Evolutionary conservation across 1,140 invertebrate genomes (phyloP).

Genomic region (Temnothorax longispinosus): DNA sequence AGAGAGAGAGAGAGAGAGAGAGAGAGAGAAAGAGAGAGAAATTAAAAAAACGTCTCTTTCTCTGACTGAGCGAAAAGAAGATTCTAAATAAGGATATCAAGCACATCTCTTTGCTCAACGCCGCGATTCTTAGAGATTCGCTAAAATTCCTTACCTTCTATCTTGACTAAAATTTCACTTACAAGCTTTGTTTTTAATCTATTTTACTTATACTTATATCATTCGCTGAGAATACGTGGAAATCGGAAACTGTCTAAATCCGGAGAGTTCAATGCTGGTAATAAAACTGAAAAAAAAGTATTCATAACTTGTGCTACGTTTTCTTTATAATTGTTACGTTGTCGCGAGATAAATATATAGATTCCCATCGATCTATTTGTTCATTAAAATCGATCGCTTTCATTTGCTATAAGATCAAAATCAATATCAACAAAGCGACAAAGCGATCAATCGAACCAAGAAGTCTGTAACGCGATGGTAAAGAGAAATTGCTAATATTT

Average conservation of each 20-base stretch:
- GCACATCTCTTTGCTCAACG: neutral
- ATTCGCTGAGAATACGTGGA: neutral
- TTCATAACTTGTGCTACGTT: neutral
- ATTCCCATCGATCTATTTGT: neutral
- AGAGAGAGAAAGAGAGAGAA: conserved; percentile 23
- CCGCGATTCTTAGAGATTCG: neutral
- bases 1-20: no score
- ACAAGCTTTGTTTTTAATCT: neutral
- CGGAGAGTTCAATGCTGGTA: neutral
- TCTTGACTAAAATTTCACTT: neutral
- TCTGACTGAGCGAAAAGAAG: neutral
- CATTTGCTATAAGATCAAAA: neutral
- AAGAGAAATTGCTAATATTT: conserved; percentile 49
- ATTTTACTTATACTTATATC: neutral
- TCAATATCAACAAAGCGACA: neutral
- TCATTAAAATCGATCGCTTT: neutral
- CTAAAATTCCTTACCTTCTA: conserved; percentile 12
- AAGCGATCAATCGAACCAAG: neutral
- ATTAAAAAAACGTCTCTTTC: neutral
- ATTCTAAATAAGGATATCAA: neutral
- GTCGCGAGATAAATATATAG: neutral
- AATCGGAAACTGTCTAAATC: neutral
- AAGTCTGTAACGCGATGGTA: neutral
- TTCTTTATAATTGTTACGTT: neutral
- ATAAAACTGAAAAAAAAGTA: neutral